Conservation (phyloP, 2,888 invertebrate genomes). For the Emmelina monodactyla region DNA sequence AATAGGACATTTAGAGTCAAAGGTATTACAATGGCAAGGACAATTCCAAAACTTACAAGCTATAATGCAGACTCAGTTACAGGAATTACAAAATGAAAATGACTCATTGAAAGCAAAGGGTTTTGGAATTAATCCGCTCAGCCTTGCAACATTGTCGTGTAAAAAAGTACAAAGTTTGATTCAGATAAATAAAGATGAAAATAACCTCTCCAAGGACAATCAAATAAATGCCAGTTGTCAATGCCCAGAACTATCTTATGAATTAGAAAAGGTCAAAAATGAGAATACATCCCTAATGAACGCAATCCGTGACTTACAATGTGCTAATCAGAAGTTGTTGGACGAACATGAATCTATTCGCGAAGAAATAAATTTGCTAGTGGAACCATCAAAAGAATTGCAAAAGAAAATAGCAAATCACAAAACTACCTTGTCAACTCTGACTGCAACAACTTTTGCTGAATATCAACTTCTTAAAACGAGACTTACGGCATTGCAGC, state of each 20-base stretch:
- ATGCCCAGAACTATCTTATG: conserved; percentile 21
- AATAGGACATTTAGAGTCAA: conserved; percentile 28
- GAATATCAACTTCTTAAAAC: conserved; percentile 49
- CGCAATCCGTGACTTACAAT: no score
- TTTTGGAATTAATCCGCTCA: no score
- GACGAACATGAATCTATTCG: conserved; percentile 33
- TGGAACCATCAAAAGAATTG: conserved; percentile 36
- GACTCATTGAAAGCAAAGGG: conserved; percentile 24
- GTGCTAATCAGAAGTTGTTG: no score
- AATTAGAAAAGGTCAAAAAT: conserved; percentile 16
- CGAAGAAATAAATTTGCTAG: conserved; percentile 33
- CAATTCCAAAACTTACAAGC: conserved; percentile 26
- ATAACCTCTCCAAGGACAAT: no score
- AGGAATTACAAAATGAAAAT: conserved; percentile 30
- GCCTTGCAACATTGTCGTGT: conserved; percentile 41
- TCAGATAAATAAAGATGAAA: no score
- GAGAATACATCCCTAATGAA: conserved; percentile 12
- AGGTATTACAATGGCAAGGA: conserved; percentile 28
- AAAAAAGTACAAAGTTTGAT: no score
- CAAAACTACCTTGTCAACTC: conserved; percentile 44
- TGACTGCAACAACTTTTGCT: conserved; percentile 51
- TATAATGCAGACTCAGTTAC: conserved; percentile 28
- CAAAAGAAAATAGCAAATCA: conserved; percentile 47
- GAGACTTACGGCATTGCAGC: conserved; percentile 44
- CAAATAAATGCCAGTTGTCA: no score